phyloP scores from a whole-genome alignment of 2,888 invertebrate genomes.

The Campaea margaritaria region DNA sequence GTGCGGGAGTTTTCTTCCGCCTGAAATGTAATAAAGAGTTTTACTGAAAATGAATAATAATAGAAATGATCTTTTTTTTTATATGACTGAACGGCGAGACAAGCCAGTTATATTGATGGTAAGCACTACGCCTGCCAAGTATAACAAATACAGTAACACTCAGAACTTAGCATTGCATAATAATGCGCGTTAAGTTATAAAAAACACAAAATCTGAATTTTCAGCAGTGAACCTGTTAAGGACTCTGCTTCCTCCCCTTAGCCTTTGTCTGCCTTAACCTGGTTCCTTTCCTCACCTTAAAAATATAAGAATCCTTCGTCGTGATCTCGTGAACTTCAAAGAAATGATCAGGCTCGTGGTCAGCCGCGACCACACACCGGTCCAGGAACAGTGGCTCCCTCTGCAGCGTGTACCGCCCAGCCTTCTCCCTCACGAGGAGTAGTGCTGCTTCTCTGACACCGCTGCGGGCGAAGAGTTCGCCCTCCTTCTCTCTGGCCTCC shows the following conservation, averaged over 20 bases:
- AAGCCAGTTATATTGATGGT: no score
- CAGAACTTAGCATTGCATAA: no score
- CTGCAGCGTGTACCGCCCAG: constrained; percentile 93
- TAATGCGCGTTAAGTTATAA: no score
- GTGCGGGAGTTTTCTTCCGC: constrained; percentile 95
- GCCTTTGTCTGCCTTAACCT: no score
- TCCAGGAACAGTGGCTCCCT: constrained; percentile 96
- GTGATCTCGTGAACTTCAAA: constrained; percentile 97
- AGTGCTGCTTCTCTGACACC: constrained; percentile 95
- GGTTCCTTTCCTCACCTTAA: constrained; percentile 96
- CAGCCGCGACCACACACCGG: constrained; percentile 95
- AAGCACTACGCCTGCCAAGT: no score
- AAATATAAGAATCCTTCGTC: constrained; percentile 96
- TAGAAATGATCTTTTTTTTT: no score
- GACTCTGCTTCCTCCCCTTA: no score
- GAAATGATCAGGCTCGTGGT: constrained; percentile 96
- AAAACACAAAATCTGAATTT: no score
- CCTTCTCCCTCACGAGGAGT: constrained; percentile 94
- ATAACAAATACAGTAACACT: no score
- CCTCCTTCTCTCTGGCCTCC: constrained; percentile 76
- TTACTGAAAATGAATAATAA: no score
- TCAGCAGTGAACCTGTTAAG: no score
- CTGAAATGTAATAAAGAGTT: constrained; percentile 79
- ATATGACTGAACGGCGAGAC: no score
- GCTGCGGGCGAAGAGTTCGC: constrained; percentile 88